A percentile compares a stretch with the other conserved stretches of the same genome.
Conservation (phyloP, 2,888 invertebrate genomes). For the Lymantria monacha region DNA sequence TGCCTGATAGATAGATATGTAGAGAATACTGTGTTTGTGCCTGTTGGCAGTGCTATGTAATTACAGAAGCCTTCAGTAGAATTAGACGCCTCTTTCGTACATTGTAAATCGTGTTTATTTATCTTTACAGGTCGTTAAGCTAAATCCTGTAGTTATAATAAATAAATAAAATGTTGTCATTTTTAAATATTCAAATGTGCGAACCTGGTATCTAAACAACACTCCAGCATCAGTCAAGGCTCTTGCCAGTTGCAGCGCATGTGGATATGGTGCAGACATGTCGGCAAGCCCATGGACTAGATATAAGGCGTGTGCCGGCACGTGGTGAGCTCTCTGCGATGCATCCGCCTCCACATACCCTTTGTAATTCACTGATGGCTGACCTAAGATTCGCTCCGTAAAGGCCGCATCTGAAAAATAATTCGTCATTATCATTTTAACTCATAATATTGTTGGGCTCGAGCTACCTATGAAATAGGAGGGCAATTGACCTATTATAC, state of each 20-base stretch:
- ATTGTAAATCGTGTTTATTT: too few species aligned
- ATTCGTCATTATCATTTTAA: not conserved
- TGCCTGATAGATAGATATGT: too few species aligned
- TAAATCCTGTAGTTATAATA: too few species aligned
- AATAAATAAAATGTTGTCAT: too few species aligned
- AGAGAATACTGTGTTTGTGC: too few species aligned
- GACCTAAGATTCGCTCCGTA: constrained; percentile 96
- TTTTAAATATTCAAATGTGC: not conserved
- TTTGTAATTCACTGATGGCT: constrained; percentile 93
- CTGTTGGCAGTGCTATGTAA: too few species aligned
- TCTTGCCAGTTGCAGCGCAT: constrained; percentile 93
- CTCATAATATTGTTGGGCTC: too few species aligned
- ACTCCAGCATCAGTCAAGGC: constrained; percentile 94
- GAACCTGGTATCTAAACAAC: constrained; percentile 95
- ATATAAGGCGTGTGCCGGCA: constrained; percentile 93
- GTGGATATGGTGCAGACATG: constrained; percentile 95
- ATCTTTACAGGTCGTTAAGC: too few species aligned
- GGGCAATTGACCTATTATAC: too few species aligned
- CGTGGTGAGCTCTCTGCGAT: constrained; percentile 92
- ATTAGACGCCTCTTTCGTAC: too few species aligned
- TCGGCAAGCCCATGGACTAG: constrained; percentile 97
- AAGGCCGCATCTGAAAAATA: constrained; percentile 92
- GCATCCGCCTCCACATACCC: constrained; percentile 96
- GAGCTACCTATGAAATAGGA: too few species aligned
- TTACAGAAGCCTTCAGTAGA: too few species aligned